A percentile compares a stretch with the other conserved stretches of the same genome.
These are phyloP conservation scores for Oedothorax gibbosus DNA, from an alignment of 1,140 invertebrate genomes.

Conservation along the genomic window DNA sequence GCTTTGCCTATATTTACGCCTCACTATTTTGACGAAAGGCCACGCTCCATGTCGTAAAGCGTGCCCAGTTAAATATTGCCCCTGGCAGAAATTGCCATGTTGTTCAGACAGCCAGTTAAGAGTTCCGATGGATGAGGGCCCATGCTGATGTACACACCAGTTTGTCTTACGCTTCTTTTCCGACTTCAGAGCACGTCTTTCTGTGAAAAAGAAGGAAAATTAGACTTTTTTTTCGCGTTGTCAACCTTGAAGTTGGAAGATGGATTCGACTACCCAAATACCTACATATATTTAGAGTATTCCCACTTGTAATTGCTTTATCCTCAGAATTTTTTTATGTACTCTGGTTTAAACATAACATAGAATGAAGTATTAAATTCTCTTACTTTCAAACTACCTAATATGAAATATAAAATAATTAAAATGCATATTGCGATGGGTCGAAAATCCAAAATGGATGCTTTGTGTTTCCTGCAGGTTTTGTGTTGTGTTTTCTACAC, in stretches of 20 bases:
- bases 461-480: no score
- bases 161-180: slow-evolving; percentile 17
- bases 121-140: slow-evolving; percentile 9
- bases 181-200: no score
- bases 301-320: slow-evolving; percentile 10
- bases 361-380: no score
- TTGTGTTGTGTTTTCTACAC: no score
- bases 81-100: slow-evolving; percentile 27
- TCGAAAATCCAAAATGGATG: no score
- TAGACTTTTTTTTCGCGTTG: not conserved
- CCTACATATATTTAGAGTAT: not conserved
- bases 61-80: not conserved
- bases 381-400: no score
- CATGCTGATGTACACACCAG: slow-evolving; percentile 7
- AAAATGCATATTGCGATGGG: no score
- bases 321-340: slow-evolving; percentile 14
- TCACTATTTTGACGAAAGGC: no score
- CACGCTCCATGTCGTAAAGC: not conserved
- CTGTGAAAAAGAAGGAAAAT: not conserved
- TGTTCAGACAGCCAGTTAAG: slow-evolving; percentile 13
- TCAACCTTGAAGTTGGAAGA: slow-evolving; percentile 12
- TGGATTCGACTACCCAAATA: not conserved
- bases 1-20: no score
- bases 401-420: no score
- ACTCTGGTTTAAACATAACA: no score